Conservation (phyloP, 2,797 vertebrate species). For the Helostoma temminkii region DNA sequence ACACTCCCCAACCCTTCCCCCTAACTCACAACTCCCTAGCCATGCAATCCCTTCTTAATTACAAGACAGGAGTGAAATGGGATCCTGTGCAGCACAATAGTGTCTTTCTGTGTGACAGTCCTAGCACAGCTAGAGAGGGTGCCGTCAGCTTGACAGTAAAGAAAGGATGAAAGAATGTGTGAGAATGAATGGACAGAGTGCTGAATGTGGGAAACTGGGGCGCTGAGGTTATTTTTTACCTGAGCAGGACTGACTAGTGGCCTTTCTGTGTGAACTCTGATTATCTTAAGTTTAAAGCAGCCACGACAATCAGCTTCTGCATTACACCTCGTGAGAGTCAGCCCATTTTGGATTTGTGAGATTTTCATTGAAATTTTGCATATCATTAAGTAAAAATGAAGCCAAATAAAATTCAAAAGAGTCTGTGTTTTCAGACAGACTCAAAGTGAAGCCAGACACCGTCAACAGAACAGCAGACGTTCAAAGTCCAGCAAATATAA, state of each 20-base stretch:
- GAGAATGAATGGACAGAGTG: slow-evolving; percentile 69
- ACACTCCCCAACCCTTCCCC: slow-evolving; percentile 2
- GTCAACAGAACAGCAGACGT: slow-evolving; percentile 72
- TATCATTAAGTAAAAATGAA: slow-evolving; percentile 7
- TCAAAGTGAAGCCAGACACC: slow-evolving; percentile 60
- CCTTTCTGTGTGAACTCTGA: slow-evolving; percentile 26
- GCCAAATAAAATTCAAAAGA: slow-evolving; percentile 6
- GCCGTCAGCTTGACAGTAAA: slow-evolving; percentile 59
- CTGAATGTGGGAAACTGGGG: slow-evolving; percentile 74
- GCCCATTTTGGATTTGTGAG: not conserved
- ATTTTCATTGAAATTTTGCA: slow-evolving; percentile 1
- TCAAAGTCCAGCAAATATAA: slow-evolving; percentile 80
- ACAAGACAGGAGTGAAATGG: slow-evolving; percentile 83
- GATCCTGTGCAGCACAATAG: slow-evolving; percentile 82
- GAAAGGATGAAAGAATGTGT: slow-evolving; percentile 81
- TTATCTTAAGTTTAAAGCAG: slow-evolving; percentile 43
- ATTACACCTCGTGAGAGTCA: not conserved
- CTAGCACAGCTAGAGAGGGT: slow-evolving; percentile 70
- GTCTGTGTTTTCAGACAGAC: slow-evolving; percentile 36
- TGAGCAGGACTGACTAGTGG: slow-evolving; percentile 57
- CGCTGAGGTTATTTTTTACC: slow-evolving; percentile 75
- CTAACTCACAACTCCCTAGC: slow-evolving; percentile 66
- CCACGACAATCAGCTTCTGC: slow-evolving; percentile 12
- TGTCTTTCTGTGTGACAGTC: slow-evolving; percentile 86
- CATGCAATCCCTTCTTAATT: slow-evolving; percentile 85